A percentile compares a stretch with the other conserved stretches of the same genome.
Evolutionary conservation across 2,797 vertebrate genomes (phyloP).

Genomic region (Toxotes lorentzi): DNA sequence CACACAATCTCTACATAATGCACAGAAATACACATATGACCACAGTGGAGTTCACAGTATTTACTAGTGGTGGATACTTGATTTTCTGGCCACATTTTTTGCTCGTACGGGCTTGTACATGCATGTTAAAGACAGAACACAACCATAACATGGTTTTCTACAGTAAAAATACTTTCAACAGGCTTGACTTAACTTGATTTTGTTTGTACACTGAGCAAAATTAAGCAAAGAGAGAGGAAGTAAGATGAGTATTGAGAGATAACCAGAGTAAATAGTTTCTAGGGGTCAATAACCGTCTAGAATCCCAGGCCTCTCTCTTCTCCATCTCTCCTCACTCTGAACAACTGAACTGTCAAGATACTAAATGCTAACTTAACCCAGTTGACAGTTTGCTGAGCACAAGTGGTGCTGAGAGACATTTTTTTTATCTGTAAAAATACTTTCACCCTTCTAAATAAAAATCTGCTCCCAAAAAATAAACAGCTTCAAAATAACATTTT

Average conservation of each 20-base stretch:
- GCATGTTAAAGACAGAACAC: background rate
- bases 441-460: slow-evolving; percentile 37
- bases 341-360: slow-evolving; percentile 55
- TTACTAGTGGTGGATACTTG: background rate
- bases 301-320: slow-evolving; percentile 47
- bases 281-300: slow-evolving; percentile 63
- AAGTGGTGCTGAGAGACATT: slow-evolving; percentile 31
- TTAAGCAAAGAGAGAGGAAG: slow-evolving; percentile 49
- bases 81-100: background rate
- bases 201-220: slow-evolving; percentile 36
- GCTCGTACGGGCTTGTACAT: slow-evolving; percentile 5
- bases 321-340: slow-evolving; percentile 42
- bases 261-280: slow-evolving; percentile 61
- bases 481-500: slow-evolving; percentile 44
- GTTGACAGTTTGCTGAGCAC: slow-evolving; percentile 47
- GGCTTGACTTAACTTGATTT: slow-evolving; percentile 22
- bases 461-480: slow-evolving; percentile 29
- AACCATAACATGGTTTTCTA: background rate
- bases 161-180: slow-evolving; percentile 26
- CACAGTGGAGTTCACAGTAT: slow-evolving; percentile 20
- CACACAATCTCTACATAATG: background rate
- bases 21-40: slow-evolving; percentile 29
- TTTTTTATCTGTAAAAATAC: slow-evolving; percentile 42
- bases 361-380: slow-evolving; percentile 44
- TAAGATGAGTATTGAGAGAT: slow-evolving; percentile 47